phyloP scores from a whole-genome alignment of 2,113 vertebrate genomes.

The Microcebus murinus region DNA sequence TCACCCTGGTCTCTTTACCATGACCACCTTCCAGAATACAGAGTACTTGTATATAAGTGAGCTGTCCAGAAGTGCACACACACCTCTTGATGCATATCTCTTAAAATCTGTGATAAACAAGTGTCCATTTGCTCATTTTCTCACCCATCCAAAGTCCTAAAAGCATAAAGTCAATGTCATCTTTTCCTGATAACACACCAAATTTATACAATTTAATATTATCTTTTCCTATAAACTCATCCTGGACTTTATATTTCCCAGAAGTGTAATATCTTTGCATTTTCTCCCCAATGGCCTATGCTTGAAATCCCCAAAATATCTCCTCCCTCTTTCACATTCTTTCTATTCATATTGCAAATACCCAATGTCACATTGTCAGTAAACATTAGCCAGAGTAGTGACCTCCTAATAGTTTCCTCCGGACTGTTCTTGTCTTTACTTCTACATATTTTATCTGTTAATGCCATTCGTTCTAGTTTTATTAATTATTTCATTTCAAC shows the following conservation, averaged over 20 bases:
- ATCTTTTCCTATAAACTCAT: neutral
- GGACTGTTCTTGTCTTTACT: neutral
- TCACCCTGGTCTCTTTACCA: neutral
- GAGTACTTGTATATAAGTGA: neutral
- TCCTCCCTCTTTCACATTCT: neutral
- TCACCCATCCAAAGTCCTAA: neutral
- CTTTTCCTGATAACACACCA: neutral
- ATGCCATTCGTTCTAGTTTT: neutral
- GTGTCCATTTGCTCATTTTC: neutral
- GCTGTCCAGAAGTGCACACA: neutral
- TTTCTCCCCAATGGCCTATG: neutral
- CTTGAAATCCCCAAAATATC: neutral
- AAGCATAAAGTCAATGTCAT: neutral
- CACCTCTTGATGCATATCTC: neutral
- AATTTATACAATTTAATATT: neutral
- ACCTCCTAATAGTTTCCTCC: neutral
- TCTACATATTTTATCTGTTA: neutral
- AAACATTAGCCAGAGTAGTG: neutral
- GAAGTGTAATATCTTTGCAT: neutral
- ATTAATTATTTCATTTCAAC: neutral
- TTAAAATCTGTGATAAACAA: neutral
- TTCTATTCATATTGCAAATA: neutral
- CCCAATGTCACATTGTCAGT: no score
- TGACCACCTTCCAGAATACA: neutral
- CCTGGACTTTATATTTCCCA: neutral